Evolutionary conservation across 2,888 invertebrate genomes (phyloP).

Genomic region (Epiblema foenella): DNA sequence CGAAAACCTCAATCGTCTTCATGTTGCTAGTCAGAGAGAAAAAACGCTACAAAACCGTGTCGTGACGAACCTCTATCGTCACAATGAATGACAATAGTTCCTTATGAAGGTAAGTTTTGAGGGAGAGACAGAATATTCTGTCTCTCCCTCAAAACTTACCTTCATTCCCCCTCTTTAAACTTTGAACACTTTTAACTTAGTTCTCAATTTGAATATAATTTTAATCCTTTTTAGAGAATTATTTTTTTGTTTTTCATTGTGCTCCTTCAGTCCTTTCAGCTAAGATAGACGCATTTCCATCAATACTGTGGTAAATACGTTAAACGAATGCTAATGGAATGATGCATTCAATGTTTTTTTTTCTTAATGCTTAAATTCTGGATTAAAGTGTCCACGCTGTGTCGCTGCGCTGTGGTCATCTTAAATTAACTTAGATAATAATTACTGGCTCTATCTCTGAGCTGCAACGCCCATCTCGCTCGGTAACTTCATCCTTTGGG

Average conservation of each 20-base stretch:
- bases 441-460: constrained; percentile 31
- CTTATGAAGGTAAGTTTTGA: no score
- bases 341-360: no score
- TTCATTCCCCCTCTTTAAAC: no score
- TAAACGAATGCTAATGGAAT: background rate
- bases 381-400: constrained; percentile 1
- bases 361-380: no score
- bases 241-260: background rate
- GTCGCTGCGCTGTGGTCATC: constrained; percentile 1
- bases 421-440: constrained; percentile 40
- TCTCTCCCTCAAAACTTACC: no score
- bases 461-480: background rate
- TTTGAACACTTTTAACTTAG: no score
- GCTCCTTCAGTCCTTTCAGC: background rate
- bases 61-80: background rate
- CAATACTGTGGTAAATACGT: no score
- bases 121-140: no score
- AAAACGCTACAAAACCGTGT: background rate
- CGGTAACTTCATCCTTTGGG: background rate
- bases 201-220: background rate
- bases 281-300: background rate
- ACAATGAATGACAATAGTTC: no score
- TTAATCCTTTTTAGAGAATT: background rate
- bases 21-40: no score
- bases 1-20: no score